phyloP scores from a whole-genome alignment of 2,113 vertebrate species.

The Pluvianellus socialis region DNA sequence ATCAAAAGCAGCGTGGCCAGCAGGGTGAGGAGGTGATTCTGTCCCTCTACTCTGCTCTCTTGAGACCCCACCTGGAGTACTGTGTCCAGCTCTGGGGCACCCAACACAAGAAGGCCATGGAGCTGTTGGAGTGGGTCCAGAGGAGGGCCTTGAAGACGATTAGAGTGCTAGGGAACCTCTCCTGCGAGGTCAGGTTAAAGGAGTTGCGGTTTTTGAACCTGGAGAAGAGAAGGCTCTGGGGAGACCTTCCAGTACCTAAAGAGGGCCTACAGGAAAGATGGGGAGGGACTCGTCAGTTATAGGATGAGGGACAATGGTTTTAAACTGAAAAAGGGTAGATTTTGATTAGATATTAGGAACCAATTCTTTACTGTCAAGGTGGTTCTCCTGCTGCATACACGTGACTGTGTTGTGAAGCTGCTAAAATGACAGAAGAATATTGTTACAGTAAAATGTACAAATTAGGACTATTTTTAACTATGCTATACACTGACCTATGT shows the following conservation, averaged over 20 bases:
- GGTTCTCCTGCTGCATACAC: background rate
- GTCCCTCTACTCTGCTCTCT: rapidly evolving
- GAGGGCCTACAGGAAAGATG: background rate
- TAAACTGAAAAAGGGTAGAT: background rate
- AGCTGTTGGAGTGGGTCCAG: background rate
- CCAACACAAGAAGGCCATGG: background rate
- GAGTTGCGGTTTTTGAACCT: background rate
- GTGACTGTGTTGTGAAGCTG: background rate
- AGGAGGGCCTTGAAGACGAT: rapidly evolving
- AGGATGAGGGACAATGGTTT: background rate
- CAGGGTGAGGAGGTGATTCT: rapidly evolving
- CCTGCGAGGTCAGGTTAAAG: background rate
- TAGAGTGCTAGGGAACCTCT: background rate
- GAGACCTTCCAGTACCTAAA: background rate
- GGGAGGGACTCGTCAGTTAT: background rate
- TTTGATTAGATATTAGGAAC: background rate
- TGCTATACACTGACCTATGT: background rate
- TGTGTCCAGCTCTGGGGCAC: rapidly evolving
- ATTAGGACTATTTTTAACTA: background rate
- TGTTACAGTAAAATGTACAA: background rate
- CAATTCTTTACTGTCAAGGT: background rate
- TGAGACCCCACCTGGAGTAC: background rate
- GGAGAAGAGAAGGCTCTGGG: background rate
- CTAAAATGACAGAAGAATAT: background rate
- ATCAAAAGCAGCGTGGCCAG: rapidly evolving